Conservation (phyloP, 2,113 vertebrate species). For the Archocentrus centrarchus region DNA sequence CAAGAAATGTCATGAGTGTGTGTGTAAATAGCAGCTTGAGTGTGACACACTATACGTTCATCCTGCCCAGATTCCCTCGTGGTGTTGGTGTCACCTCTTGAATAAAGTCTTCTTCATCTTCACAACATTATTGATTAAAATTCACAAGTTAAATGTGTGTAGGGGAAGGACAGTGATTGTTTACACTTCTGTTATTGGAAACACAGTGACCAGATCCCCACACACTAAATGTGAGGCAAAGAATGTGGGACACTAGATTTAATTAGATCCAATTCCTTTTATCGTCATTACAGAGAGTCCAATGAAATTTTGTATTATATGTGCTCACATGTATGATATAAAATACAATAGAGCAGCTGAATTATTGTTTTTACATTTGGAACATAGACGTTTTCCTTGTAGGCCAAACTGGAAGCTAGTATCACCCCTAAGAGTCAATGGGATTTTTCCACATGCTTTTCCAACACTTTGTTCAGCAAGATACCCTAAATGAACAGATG, state of each 20-base stretch:
- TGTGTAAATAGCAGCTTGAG: not conserved
- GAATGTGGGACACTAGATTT: too few species aligned
- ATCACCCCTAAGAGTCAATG: not conserved
- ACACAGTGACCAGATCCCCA: too few species aligned
- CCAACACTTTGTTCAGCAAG: not conserved
- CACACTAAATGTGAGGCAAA: too few species aligned
- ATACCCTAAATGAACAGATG: not conserved
- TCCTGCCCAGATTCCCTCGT: constrained; percentile 10
- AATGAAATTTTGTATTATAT: too few species aligned
- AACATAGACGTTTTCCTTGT: not conserved
- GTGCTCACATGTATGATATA: too few species aligned
- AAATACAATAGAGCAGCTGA: too few species aligned
- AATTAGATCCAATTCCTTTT: too few species aligned
- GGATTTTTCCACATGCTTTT: not conserved
- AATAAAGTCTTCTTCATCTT: not conserved
- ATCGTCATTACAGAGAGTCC: too few species aligned
- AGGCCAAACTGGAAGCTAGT: not conserved
- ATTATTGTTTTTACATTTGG: too few species aligned
- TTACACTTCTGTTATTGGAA: not conserved
- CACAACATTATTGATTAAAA: not conserved
- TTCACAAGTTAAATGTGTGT: not conserved
- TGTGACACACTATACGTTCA: not conserved
- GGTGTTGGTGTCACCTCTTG: not conserved
- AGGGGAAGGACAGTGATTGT: not conserved
- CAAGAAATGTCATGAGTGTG: not conserved